Percentiles rank a stretch among this genome's conserved stretches.
Conservation (phyloP, 2,113 vertebrate genomes). For the Xiphophorus maculatus region DNA sequence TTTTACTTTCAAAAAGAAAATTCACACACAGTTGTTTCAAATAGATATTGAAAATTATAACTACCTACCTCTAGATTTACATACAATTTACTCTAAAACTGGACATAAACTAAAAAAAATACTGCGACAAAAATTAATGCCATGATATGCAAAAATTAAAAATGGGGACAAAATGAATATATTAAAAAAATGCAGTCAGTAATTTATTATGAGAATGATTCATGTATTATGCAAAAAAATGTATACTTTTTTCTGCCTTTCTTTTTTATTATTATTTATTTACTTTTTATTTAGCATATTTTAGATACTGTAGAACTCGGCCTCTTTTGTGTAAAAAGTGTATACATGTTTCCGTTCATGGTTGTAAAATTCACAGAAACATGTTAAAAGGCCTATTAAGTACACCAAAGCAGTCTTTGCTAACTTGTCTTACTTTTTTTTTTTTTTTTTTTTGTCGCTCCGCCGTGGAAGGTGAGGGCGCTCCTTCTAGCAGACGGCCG, state of each 20-base stretch:
- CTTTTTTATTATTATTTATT: too few relatives aligned
- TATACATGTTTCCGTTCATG: background rate
- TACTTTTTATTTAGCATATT: too few relatives aligned
- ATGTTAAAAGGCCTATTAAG: background rate
- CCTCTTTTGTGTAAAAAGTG: background rate
- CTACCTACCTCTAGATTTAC: background rate
- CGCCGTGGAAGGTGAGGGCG: slow-evolving; percentile 77
- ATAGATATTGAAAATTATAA: background rate
- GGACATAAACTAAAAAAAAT: background rate
- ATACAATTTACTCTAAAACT: background rate
- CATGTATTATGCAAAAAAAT: too few relatives aligned
- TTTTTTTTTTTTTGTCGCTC: slow-evolving; percentile 24
- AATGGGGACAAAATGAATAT: too few relatives aligned
- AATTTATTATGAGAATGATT: too few relatives aligned
- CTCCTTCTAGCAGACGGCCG: slow-evolving; percentile 67
- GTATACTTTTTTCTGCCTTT: too few relatives aligned
- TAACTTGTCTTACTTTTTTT: background rate
- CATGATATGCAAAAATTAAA: background rate
- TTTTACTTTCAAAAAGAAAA: background rate
- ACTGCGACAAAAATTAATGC: background rate
- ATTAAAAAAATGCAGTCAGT: too few relatives aligned
- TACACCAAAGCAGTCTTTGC: background rate
- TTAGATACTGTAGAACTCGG: background rate
- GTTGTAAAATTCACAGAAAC: background rate
- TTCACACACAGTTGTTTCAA: too few relatives aligned